Evolutionary conservation across 2,113 vertebrate genomes (phyloP).

Genomic region (Epinephelus cyanopodus): DNA sequence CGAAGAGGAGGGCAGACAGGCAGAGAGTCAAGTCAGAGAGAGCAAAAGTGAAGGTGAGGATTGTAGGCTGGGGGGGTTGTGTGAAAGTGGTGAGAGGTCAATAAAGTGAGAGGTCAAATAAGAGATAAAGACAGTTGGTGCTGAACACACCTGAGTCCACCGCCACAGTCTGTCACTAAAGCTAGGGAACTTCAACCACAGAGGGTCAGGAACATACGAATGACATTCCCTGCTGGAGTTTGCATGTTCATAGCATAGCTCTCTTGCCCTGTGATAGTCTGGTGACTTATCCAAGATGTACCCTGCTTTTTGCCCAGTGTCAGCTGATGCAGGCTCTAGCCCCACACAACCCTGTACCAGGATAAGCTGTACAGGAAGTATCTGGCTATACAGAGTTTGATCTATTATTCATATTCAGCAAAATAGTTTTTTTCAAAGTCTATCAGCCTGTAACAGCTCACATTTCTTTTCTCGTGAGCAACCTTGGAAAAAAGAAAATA

Average conservation of each 20-base stretch:
- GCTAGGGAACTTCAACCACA: not conserved
- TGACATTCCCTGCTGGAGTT: no score
- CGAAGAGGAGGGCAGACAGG: constrained; percentile 5
- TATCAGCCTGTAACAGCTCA: not conserved
- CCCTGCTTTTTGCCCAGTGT: no score
- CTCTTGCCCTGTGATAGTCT: no score
- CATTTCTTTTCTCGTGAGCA: not conserved
- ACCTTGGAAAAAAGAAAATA: not conserved
- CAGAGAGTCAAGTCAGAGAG: constrained; percentile 15
- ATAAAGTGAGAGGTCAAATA: not conserved
- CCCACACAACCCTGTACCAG: no score
- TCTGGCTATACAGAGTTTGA: no score
- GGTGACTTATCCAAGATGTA: no score
- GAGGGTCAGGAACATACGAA: not conserved
- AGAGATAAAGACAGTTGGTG: not conserved
- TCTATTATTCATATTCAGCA: not conserved
- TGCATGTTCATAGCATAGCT: no score
- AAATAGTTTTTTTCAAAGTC: not conserved
- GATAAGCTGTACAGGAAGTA: no score
- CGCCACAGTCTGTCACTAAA: not conserved
- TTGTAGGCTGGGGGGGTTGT: not conserved
- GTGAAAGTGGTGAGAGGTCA: constrained; percentile 1
- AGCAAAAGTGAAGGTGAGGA: constrained; percentile 7
- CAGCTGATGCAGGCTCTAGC: no score
- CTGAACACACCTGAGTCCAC: not conserved